Percentiles rank a stretch among this genome's conserved stretches.
Evolutionary conservation across 2,797 vertebrate species (phyloP).

Genomic region (Phoebastria nigripes): DNA sequence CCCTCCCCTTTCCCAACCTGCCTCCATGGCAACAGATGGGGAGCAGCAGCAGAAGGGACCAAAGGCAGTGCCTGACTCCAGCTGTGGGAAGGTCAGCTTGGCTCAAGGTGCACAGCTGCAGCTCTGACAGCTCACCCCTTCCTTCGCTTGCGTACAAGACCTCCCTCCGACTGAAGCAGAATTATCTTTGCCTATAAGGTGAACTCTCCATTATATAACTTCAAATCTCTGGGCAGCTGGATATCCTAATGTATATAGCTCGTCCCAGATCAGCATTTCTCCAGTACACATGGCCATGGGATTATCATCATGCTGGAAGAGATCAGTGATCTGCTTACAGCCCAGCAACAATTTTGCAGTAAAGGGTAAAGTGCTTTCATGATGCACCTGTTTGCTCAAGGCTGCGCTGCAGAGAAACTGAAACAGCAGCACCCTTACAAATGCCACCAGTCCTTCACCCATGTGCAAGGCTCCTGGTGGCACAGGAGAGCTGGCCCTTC

Average conservation of each 20-base stretch:
- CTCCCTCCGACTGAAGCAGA: neutral
- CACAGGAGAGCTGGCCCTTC: neutral
- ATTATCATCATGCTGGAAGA: neutral
- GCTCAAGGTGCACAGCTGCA: neutral
- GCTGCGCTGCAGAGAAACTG: neutral
- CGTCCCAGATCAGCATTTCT: neutral
- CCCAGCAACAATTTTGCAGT: neutral
- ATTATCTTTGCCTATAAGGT: neutral
- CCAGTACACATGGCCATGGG: neutral
- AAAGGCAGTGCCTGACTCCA: neutral
- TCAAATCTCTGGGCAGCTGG: neutral
- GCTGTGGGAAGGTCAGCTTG: neutral
- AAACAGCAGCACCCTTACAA: neutral
- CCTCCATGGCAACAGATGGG: too few relatives aligned
- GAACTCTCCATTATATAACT: neutral
- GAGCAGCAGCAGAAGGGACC: neutral
- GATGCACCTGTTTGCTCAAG: neutral
- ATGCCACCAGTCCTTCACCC: neutral
- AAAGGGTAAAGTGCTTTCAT: neutral
- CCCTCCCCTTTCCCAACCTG: neutral
- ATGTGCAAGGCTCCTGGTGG: neutral
- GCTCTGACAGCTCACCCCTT: neutral
- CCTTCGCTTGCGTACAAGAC: rapidly evolving
- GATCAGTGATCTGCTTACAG: neutral
- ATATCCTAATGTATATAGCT: neutral